Base-by-base conservation (phyloP, 2,888 invertebrate species). In the Caenorhabditis imperialis region DNA sequence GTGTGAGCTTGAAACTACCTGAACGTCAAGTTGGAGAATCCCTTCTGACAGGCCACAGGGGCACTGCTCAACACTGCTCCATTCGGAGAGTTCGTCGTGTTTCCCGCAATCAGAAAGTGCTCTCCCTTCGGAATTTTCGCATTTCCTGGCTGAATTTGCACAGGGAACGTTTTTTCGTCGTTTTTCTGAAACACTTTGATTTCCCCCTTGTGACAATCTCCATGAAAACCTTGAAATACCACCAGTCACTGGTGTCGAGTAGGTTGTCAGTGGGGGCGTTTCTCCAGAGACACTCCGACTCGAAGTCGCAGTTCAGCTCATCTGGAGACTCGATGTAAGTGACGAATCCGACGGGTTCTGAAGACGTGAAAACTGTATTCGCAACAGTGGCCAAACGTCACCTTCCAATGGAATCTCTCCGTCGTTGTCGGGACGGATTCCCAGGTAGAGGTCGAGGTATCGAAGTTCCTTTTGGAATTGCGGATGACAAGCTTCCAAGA, bases 171-270 rank as follows among this genome's bases (percentile, higher is more conserved):
- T 61, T 86, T 85, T 18, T 76, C 77, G 57, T 87, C 85, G 20
- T 61, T 72, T 60, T 87, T 87, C 73, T 83, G 58, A 25, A 61
- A 4, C n/a, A n/a, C n/a, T n/a, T n/a, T n/a, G n/a, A n/a, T n/a
- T n/a, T n/a, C n/a, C n/a, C n/a, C n/a, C n/a, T n/a, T n/a, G n/a
- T n/a, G n/a, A n/a, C n/a, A n/a, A n/a, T n/a, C n/a, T n/a, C n/a
- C n/a, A n/a, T n/a, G n/a, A 27, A 23, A 37, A 75, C 78, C 72
- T 74, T 70, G 57, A 86, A 87, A 48, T 84, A 74, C 78, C 85
- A 87, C 79, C 85, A 87, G 51, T 87, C 81, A 25, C 85, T 85
- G 3, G 86, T 85, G 62, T 87, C 87, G 42, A 87, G 62, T 2
- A 85, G 75, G 14, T 78, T 79, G 62, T 87, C 87, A 2, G 83